Evolutionary conservation across 2,113 vertebrate species (phyloP).

Genomic region (Laticauda colubrina): DNA sequence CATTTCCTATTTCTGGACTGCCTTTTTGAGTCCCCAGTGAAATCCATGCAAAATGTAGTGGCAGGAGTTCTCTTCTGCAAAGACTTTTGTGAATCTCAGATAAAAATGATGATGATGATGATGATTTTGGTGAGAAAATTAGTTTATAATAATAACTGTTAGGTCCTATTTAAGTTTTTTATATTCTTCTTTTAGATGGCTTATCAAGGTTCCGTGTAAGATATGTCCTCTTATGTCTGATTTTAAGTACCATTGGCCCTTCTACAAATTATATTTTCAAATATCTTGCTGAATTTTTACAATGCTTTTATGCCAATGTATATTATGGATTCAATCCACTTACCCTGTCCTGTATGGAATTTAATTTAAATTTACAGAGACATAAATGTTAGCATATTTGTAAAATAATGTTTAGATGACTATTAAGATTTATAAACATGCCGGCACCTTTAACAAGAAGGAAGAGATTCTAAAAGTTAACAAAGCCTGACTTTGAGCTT

Average conservation of each 20-base stretch:
- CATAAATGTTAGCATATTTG: not conserved
- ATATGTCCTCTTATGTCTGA: not conserved
- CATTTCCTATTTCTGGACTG: not conserved
- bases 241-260: not conserved
- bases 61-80: not conserved
- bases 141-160: not conserved
- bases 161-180: not conserved
- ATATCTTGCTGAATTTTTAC: not conserved
- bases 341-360: not conserved
- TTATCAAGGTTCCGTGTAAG: not conserved
- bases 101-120: not conserved
- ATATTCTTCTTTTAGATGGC: not conserved
- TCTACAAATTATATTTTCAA: not conserved
- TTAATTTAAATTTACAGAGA: not conserved
- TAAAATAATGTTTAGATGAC: not conserved
- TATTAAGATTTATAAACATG: not conserved
- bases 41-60: not conserved
- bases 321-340: not conserved
- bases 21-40: not conserved
- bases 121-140: not conserved
- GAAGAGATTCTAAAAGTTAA: not conserved
- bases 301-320: not conserved
- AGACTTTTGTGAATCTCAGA: not conserved
- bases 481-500: not conserved
- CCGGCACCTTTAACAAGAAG: not conserved